Evolutionary conservation across 2,113 vertebrate genomes (phyloP), one percentile per base, ranked within the genome.

Genomic region (Aphyosemion australe): DNA sequence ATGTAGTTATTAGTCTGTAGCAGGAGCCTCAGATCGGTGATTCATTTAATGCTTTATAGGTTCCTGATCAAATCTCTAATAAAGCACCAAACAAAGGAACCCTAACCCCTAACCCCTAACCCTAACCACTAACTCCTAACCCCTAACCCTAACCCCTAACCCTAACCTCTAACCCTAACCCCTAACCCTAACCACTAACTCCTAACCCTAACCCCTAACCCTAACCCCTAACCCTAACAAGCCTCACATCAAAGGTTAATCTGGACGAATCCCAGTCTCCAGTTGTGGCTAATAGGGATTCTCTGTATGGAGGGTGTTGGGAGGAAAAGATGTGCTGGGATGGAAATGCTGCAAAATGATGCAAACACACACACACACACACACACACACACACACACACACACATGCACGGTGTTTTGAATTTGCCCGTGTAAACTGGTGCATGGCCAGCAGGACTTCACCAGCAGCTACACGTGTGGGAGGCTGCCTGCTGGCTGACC

Each of bases 201-300:
- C n/a, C n/a, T n/a, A n/a, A n/a, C n/a, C n/a, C n/a, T n/a, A n/a
- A n/a, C n/a, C n/a, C n/a, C n/a, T n/a, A n/a, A n/a, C n/a, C n/a
- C n/a, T n/a, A n/a, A n/a, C n/a, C n/a, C n/a, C n/a, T n/a, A n/a
- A n/a, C n/a, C n/a, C n/a, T n/a, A n/a, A n/a, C n/a, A 88, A 83
- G 21, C 72, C 65, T 77, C 71, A 88, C 87, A 87, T 91, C 78
- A 89, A 89, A 91, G 87, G 37, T 69, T 79, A 70, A 50, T 87
- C 85, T 87, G 69, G 71, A 88, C 82, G 86, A 84, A 85, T 83
- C 80, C 69, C 76, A 86, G 78, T 86, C 68, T 87, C 73, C 75
- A 84, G 87, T 78, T 84, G 79, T 58, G 74, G 64, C 65, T 87
- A 82, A 90, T 90, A 84, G 31, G 41, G 58, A 60, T 69, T 71